A percentile compares a stretch with the other conserved stretches of the same genome.
Evolutionary conservation across 1,140 invertebrate genomes (phyloP).

Genomic region (Trichomalopsis sarcophagae): DNA sequence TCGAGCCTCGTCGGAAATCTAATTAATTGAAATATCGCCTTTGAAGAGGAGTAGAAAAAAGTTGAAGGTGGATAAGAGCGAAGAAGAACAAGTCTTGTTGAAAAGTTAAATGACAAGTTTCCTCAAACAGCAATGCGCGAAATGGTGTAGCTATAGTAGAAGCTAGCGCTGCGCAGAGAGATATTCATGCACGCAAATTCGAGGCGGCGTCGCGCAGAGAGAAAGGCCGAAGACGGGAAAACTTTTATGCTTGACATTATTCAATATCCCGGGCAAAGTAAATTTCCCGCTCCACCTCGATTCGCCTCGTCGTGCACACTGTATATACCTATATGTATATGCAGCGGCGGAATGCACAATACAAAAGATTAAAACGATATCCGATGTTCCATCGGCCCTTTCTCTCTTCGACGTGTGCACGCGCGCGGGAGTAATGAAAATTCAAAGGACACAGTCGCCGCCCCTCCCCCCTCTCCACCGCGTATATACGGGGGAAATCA

Average conservation of each 20-base stretch:
- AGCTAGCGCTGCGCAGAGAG: neutral
- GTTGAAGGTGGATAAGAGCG: neutral
- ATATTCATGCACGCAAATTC: slow-evolving; percentile 44
- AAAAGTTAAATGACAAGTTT: slow-evolving; percentile 50
- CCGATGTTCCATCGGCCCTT: neutral
- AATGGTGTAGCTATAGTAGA: neutral
- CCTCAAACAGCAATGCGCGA: slow-evolving; percentile 3
- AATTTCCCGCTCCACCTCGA: slow-evolving; percentile 20
- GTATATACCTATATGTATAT: too few relatives aligned
- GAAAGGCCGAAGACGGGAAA: neutral
- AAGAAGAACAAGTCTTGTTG: slow-evolving; percentile 19
- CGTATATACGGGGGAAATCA: neutral
- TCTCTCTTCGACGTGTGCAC: neutral
- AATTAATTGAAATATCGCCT: slow-evolving; percentile 46
- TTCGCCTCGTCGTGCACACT: slow-evolving; percentile 14
- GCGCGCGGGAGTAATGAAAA: slow-evolving; percentile 35
- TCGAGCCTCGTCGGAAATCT: neutral
- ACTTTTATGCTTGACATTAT: slow-evolving; percentile 47
- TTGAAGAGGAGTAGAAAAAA: neutral
- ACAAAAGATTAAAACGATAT: slow-evolving; percentile 47
- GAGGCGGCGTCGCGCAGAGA: neutral
- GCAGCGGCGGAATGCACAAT: neutral
- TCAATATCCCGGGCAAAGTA: slow-evolving; percentile 43
- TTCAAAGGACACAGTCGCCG: slow-evolving; percentile 30
- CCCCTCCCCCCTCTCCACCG: too few relatives aligned